Evolutionary conservation across 1,140 invertebrate genomes (phyloP).

Genomic region (Pteromalus puparum): DNA sequence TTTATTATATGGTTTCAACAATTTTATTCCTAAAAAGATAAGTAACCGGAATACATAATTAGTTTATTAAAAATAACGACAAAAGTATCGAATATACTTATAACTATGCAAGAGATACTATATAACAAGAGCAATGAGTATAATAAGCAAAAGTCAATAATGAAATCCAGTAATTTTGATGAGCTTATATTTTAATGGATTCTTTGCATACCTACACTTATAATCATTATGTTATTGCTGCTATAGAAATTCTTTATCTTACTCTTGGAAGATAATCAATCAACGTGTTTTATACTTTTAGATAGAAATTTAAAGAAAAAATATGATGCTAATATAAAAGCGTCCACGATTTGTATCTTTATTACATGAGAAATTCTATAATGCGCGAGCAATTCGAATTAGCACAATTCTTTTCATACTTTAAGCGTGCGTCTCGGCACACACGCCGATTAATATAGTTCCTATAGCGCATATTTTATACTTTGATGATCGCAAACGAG

Average conservation of each 20-base stretch:
- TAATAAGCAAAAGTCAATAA: slow-evolving; percentile 1
- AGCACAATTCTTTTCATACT: slow-evolving; percentile 39
- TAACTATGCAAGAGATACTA: not conserved
- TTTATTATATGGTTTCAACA: no score
- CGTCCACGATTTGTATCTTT: not conserved
- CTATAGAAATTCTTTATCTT: not conserved
- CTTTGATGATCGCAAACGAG: slow-evolving; percentile 26
- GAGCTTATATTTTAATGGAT: not conserved
- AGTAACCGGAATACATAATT: no score
- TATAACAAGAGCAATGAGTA: not conserved
- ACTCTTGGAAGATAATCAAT: slow-evolving; percentile 1
- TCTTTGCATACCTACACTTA: not conserved
- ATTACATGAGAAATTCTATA: not conserved
- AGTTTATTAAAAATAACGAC: no score
- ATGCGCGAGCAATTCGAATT: slow-evolving; percentile 30
- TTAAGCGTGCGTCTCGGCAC: slow-evolving; percentile 18
- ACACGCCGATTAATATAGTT: slow-evolving; percentile 44
- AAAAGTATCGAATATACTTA: no score
- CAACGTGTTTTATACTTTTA: slow-evolving; percentile 40
- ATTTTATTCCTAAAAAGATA: no score
- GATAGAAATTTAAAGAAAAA: slow-evolving; percentile 25
- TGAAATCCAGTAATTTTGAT: not conserved
- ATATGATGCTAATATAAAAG: not conserved
- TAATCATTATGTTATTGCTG: not conserved
- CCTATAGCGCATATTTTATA: slow-evolving; percentile 48